These are phyloP conservation scores for Drosophila dunni DNA, from an alignment of 1,140 invertebrate genomes.

Conservation along the genomic window DNA sequence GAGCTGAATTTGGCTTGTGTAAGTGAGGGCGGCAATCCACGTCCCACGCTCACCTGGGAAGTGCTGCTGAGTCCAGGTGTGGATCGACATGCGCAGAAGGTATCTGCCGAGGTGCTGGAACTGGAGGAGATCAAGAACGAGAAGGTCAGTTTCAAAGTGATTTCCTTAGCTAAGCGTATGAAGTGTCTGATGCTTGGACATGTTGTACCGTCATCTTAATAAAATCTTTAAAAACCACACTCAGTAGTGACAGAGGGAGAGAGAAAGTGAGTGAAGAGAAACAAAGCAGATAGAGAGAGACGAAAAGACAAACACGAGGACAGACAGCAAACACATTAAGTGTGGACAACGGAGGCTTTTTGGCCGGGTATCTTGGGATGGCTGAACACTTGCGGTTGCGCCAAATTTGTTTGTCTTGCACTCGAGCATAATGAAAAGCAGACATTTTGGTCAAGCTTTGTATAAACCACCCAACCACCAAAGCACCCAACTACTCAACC, in stretches of 20 bases:
- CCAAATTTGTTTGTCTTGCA: conserved; percentile 79
- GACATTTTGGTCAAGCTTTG: conserved; percentile 72
- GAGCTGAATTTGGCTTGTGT: conserved; percentile 92
- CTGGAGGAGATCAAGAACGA: conserved; percentile 83
- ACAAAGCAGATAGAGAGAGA: background rate
- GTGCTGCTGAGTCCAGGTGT: conserved; percentile 87
- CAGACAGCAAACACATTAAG: conserved; percentile 67
- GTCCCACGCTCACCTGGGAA: conserved; percentile 90
- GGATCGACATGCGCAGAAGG: conserved; percentile 85
- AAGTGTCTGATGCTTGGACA: conserved; percentile 37
- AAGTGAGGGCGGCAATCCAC: conserved; percentile 92
- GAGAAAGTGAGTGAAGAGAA: background rate
- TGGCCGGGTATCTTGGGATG: conserved; percentile 6
- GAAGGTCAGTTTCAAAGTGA: conserved; percentile 65
- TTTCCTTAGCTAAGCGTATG: background rate
- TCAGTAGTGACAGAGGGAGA: background rate
- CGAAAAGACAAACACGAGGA: conserved; percentile 27
- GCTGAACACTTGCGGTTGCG: conserved; percentile 55
- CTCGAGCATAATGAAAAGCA: conserved; percentile 80
- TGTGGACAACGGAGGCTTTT: conserved; percentile 58
- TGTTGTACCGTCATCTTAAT: conserved; percentile 37
- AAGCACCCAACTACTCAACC: background rate
- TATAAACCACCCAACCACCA: conserved; percentile 39
- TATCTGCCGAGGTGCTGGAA: conserved; percentile 83
- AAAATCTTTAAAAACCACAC: conserved; percentile 28